Percentiles rank a stretch among this genome's conserved stretches.
Evolutionary conservation across 2,113 vertebrate species (phyloP).

Genomic region (Speoplatyrhinus poulsoni): DNA sequence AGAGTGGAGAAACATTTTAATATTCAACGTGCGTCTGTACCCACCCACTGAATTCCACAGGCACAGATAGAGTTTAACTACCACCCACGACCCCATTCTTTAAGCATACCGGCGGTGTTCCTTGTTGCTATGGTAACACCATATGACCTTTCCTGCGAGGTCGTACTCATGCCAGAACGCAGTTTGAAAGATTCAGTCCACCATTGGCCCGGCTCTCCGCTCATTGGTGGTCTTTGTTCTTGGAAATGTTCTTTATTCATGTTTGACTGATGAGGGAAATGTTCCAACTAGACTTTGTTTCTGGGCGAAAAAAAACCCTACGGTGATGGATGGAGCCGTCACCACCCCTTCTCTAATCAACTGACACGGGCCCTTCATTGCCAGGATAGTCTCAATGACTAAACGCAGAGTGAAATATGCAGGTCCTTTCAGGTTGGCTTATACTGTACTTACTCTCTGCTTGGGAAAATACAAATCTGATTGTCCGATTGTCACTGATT

Average conservation of each 20-base stretch:
- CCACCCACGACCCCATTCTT: conserved; percentile 32
- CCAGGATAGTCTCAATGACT: conserved; percentile 34
- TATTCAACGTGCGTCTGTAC: conserved; percentile 56
- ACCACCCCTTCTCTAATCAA: conserved; percentile 61
- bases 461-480: not conserved
- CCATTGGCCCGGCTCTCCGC: conserved; percentile 20
- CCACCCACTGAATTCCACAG: conserved; percentile 52
- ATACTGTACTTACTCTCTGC: conserved; percentile 7
- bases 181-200: conserved; percentile 48
- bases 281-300: conserved; percentile 48
- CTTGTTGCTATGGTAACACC: conserved; percentile 61
- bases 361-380: conserved; percentile 53
- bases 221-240: conserved; percentile 50
- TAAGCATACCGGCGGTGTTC: conserved; percentile 63
- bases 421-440: conserved; percentile 25
- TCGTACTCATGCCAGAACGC: conserved; percentile 55
- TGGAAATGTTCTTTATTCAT: conserved; percentile 27
- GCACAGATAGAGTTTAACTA: conserved; percentile 31
- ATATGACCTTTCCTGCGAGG: conserved; percentile 63
- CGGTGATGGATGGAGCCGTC: conserved; percentile 61
- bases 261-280: conserved; percentile 60
- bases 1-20: conserved; percentile 53
- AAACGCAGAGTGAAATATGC: conserved; percentile 33
- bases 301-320: conserved; percentile 39
- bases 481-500: too few relatives aligned